Conservation (phyloP, 2,888 invertebrate species). For the Linnaemya tessellans region DNA sequence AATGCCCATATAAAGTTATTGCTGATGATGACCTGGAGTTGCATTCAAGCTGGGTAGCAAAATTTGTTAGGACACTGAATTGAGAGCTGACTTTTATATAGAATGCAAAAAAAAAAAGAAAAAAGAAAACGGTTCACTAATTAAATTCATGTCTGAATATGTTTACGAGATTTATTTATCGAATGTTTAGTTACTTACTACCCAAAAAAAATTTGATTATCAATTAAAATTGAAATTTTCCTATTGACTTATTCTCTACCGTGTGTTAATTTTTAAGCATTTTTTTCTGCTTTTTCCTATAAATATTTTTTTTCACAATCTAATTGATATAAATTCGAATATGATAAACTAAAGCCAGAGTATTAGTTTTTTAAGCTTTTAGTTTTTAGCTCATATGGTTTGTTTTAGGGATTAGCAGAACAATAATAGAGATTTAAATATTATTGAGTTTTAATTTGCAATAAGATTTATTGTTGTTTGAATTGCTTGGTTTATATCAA, state of each 20-base stretch:
- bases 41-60: too few relatives aligned
- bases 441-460: constrained; percentile 25
- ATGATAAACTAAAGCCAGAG: constrained; percentile 15
- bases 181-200: too few relatives aligned
- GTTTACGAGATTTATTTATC: too few relatives aligned
- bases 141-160: too few relatives aligned
- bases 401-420: constrained; percentile 2
- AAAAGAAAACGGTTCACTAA: too few relatives aligned
- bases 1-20: too few relatives aligned
- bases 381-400: not conserved
- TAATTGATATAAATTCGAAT: constrained; percentile 24
- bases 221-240: not conserved
- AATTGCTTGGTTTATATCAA: not conserved
- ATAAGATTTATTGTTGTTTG: constrained; percentile 17
- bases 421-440: constrained; percentile 20
- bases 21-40: too few relatives aligned
- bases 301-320: constrained; percentile 11
- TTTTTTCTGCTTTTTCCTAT: not conserved
- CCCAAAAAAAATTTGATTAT: too few relatives aligned
- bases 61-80: too few relatives aligned
- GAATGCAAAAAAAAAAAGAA: too few relatives aligned
- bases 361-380: not conserved
- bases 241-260: not conserved
- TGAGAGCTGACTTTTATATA: too few relatives aligned
- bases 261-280: not conserved